Evolutionary conservation across 2,113 vertebrate species (phyloP).

Genomic region (Alligator sinensis): DNA sequence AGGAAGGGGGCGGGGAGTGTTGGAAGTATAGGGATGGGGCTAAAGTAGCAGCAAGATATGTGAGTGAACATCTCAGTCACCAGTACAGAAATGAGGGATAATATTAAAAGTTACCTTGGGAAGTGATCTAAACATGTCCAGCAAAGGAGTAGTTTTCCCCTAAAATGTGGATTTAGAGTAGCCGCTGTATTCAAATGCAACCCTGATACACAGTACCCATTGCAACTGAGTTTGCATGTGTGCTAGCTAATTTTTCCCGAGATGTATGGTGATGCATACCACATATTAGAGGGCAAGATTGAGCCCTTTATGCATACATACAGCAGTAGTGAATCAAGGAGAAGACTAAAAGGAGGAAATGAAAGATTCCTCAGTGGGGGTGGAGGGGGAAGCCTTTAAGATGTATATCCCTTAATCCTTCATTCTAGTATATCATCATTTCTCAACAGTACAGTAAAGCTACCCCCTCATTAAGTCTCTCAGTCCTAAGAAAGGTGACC

Average conservation of each 20-base stretch:
- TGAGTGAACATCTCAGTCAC: conserved; percentile 44
- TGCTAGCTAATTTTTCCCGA: conserved; percentile 27
- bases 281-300: conserved; percentile 7
- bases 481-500: conserved; percentile 71
- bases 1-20: conserved; percentile 42
- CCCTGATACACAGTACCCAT: conserved; percentile 11
- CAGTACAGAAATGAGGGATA: conserved; percentile 19
- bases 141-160: background rate
- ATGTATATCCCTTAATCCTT: conserved; percentile 52
- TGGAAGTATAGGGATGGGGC: background rate
- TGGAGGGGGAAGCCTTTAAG: background rate
- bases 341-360: conserved; percentile 58
- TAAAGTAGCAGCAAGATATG: conserved; percentile 42
- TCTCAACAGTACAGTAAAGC: conserved; percentile 43
- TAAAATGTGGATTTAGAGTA: conserved; percentile 50
- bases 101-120: conserved; percentile 59
- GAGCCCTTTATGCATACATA: conserved; percentile 1
- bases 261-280: background rate
- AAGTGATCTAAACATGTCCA: conserved; percentile 29
- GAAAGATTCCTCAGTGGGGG: conserved; percentile 17
- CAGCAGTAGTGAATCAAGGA: conserved; percentile 8
- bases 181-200: conserved; percentile 32
- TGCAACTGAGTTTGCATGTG: conserved; percentile 35
- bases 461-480: conserved; percentile 70
- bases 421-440: conserved; percentile 42